A percentile compares a stretch with the other conserved stretches of the same genome.
Conservation (phyloP, 2,113 vertebrate species). For the Erythrocebus patas region DNA sequence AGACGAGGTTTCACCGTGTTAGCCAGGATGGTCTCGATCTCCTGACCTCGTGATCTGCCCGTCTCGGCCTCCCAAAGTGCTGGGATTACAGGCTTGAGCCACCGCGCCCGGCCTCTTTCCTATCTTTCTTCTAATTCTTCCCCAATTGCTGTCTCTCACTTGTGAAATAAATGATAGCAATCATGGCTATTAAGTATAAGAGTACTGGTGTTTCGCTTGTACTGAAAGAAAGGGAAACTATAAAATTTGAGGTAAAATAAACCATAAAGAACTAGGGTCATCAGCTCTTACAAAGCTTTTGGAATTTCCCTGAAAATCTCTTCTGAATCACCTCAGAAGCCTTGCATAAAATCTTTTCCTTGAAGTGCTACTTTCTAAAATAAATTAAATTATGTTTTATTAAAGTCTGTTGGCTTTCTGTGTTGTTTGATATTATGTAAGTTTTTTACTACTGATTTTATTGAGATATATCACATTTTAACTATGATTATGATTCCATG, state of each 20-base stretch:
- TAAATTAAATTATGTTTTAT: not conserved
- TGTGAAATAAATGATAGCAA: slow-evolving; percentile 1
- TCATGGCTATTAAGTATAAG: not conserved
- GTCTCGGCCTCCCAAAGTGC: no score
- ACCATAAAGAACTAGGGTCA: slow-evolving; percentile 39
- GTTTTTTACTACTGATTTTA: slow-evolving; percentile 44
- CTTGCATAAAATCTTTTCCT: not conserved
- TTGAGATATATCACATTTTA: slow-evolving; percentile 27
- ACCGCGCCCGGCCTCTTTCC: not conserved
- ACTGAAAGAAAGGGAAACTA: slow-evolving; percentile 41
- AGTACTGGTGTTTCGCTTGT: not conserved
- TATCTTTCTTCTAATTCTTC: not conserved
- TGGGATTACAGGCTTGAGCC: no score
- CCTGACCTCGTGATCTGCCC: no score
- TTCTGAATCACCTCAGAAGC: not conserved
- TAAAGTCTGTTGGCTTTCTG: not conserved
- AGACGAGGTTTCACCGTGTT: no score
- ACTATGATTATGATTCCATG: not conserved
- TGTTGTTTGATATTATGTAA: not conserved
- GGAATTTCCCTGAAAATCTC: not conserved
- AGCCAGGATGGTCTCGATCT: no score
- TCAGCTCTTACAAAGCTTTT: slow-evolving; percentile 15
- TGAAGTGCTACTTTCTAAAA: not conserved
- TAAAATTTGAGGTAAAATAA: slow-evolving; percentile 52
- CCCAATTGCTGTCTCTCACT: not conserved